These are phyloP conservation scores for Synaphobranchus kaupii DNA, from an alignment of 2,797 vertebrate genomes.

Conservation along the genomic window DNA sequence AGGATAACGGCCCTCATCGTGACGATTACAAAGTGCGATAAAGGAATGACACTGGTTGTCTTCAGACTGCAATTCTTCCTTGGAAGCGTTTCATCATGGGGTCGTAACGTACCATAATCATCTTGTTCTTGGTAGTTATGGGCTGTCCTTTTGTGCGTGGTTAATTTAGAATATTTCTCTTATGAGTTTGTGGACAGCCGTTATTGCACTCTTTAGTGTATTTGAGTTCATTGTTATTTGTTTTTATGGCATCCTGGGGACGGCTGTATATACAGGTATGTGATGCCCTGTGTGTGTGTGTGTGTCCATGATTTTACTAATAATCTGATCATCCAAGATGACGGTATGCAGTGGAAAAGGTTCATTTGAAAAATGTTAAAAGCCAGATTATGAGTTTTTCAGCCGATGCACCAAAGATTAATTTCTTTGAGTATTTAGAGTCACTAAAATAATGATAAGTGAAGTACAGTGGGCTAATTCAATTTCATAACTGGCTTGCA, in stretches of 20 bases:
- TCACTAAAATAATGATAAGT: constrained; percentile 41
- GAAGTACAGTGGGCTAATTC: constrained; percentile 48
- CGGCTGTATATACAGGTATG: neutral
- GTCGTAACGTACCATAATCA: neutral
- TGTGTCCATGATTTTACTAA: constrained; percentile 10
- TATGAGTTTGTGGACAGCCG: neutral
- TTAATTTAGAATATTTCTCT: neutral
- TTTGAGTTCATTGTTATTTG: neutral
- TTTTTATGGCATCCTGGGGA: neutral
- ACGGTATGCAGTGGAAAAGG: constrained; percentile 11
- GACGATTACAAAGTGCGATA: neutral
- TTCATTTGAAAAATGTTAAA: constrained; percentile 9
- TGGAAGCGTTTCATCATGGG: neutral
- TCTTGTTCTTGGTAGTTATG: neutral
- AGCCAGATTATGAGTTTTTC: constrained; percentile 43
- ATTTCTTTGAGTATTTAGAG: constrained; percentile 49
- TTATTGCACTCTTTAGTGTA: neutral
- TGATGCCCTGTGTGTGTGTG: constrained; percentile 17
- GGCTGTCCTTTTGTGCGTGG: neutral
- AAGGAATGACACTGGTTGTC: neutral
- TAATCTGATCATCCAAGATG: constrained; percentile 18
- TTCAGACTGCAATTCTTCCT: neutral
- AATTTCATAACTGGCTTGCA: constrained; percentile 54
- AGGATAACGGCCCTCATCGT: neutral
- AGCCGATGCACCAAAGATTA: constrained; percentile 39